These are phyloP conservation scores for Daubentonia madagascariensis DNA, from an alignment of 2,113 vertebrate genomes.

Conservation along the genomic window DNA sequence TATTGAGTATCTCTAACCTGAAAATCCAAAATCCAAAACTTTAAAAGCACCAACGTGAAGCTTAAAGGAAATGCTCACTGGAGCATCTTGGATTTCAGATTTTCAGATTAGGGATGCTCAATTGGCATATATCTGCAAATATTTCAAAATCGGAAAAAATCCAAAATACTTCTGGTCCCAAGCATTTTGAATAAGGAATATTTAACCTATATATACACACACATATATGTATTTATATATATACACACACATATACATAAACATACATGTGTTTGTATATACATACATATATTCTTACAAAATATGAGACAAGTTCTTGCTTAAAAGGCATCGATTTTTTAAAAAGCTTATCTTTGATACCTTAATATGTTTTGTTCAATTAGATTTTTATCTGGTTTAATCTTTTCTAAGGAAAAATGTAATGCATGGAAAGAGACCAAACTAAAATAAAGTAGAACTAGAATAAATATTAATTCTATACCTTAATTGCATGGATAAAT, in stretches of 20 bases:
- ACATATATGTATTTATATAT: no score
- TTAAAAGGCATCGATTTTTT: background rate
- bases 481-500: background rate
- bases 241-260: background rate
- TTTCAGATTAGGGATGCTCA: background rate
- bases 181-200: background rate
- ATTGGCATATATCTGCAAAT: background rate
- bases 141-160: background rate
- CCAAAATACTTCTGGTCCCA: background rate
- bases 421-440: background rate
- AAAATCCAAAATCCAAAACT: background rate
- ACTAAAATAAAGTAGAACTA: constrained; percentile 15
- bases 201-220: background rate
- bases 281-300: background rate
- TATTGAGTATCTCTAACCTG: background rate
- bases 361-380: background rate
- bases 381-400: background rate
- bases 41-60: background rate
- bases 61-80: background rate
- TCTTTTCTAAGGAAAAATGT: constrained; percentile 20
- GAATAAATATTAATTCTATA: background rate
- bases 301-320: background rate
- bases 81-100: background rate
- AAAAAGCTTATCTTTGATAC: background rate
- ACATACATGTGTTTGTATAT: background rate